A percentile compares a stretch with the other conserved stretches of the same genome.
Conservation (phyloP, 2,888 invertebrate genomes). For the Drosophila flavopinicola region DNA sequence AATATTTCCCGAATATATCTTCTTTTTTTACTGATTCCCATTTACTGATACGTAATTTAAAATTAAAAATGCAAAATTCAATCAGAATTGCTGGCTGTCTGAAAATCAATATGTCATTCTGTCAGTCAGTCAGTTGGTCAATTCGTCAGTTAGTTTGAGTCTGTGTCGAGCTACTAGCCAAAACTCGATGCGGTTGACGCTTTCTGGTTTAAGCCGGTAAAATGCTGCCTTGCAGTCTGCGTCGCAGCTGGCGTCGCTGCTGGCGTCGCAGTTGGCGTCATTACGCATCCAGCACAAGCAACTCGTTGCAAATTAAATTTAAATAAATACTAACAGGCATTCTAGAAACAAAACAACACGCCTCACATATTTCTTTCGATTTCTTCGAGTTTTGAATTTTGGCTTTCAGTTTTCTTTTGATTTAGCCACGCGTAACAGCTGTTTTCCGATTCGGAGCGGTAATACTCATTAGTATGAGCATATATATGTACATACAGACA, state of each 20-base stretch:
- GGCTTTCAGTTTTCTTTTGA: conserved; percentile 42
- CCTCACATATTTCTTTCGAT: conserved; percentile 8
- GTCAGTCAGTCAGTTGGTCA: conserved; percentile 12
- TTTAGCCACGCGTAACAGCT: conserved; percentile 52
- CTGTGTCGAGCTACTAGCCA: conserved; percentile 18
- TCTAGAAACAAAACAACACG: conserved; percentile 30
- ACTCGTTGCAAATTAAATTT: conserved; percentile 49
- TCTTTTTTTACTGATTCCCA: too few species aligned
- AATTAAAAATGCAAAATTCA: conserved; percentile 8
- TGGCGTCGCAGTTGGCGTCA: conserved; percentile 16
- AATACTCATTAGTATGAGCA: conserved; percentile 31
- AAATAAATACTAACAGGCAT: conserved; percentile 46
- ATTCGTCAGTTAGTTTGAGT: conserved; percentile 7
- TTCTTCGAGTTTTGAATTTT: conserved; percentile 7
- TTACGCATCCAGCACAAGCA: conserved; percentile 26
- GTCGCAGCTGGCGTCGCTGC: too few species aligned
- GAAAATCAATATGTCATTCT: conserved; percentile 5
- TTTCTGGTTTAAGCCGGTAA: conserved; percentile 64
- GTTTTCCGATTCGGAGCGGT: conserved; percentile 52
- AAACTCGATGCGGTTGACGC: conserved; percentile 52
- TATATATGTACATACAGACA: background rate
- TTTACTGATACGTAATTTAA: conserved; percentile 1
- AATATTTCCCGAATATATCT: too few species aligned
- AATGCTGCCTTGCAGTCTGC: conserved; percentile 41
- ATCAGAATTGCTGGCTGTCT: conserved; percentile 5